Evolutionary conservation across 2,113 vertebrate genomes (phyloP), one percentile per base, ranked within the genome.

Genomic region (Limnothrissa miodon): DNA sequence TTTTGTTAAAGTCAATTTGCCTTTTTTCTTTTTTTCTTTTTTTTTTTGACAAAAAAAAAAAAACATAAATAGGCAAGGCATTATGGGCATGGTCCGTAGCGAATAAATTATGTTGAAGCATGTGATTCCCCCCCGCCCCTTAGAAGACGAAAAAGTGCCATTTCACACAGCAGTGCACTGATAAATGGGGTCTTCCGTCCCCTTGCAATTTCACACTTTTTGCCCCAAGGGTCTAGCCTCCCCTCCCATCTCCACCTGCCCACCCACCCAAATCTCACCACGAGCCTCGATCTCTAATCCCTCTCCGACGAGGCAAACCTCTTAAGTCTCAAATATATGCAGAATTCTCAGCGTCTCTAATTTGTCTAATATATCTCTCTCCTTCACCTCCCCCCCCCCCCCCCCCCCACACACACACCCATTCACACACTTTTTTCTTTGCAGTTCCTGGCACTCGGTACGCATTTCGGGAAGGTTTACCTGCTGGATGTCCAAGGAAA

Each of bases 401-500:
- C 17, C 44, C 85, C 70, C 17, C 42, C 92, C n/a, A n/a, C n/a
- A n/a, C n/a, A n/a, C n/a, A n/a, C n/a, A n/a, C n/a, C n/a, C n/a
- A n/a, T n/a, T n/a, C n/a, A n/a, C n/a, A n/a, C n/a, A n/a, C n/a
- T n/a, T n/a, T n/a, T n/a, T n/a, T n/a, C n/a, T 93, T 48, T 70
- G 62, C 94, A 99, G 98, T 99, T 99, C 92, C 94, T 99, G 86
- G 97, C 98, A 25, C 88, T 99, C 88, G 98, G 98, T 86, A 99
- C 98, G 0, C 98, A 99, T 92, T 98, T 97, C 89, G 98, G 98
- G 86, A 99, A 99, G 89, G 97, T 99, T 85, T 99, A 95, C 91
- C 95, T 99, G 84, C 93, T 99, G 89, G 98, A 99, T 89, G 93
- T 99, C 91, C 97, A 99, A 87, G 98, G 98, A 87, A 98, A 99